A percentile compares a stretch with the other conserved stretches of the same genome.
phyloP scores from a whole-genome alignment of 92 coral and sea anemone species.

The Meandrina meandrites region DNA sequence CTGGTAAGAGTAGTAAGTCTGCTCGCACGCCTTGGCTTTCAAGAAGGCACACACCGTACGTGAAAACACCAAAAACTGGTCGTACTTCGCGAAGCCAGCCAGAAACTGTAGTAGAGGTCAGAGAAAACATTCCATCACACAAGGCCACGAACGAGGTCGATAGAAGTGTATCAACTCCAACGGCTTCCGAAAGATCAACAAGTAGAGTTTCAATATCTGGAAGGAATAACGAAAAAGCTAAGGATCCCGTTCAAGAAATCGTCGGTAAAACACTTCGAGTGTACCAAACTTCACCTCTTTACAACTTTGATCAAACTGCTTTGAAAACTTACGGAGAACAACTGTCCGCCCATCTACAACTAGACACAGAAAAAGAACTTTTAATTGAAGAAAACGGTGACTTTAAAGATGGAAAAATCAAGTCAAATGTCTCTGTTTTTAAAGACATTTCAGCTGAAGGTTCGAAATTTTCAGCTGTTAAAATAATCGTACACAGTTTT shows the following conservation, averaged over 20 bases:
- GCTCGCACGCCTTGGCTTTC: slow-evolving; percentile 73
- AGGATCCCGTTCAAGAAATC: slow-evolving; percentile 31
- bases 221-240: slow-evolving; percentile 2
- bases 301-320: slow-evolving; percentile 62
- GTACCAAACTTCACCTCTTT: slow-evolving; percentile 81
- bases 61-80: slow-evolving; percentile 75
- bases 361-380: slow-evolving; percentile 47
- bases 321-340: slow-evolving; percentile 61
- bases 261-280: slow-evolving; percentile 89
- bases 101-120: neutral
- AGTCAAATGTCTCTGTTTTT: slow-evolving; percentile 49
- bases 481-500: slow-evolving; percentile 52
- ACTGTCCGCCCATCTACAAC: slow-evolving; percentile 56
- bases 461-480: slow-evolving; percentile 63
- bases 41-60: slow-evolving; percentile 84
- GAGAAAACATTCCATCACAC: neutral
- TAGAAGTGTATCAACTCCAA: neutral
- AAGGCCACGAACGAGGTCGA: neutral
- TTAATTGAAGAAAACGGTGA: slow-evolving; percentile 50
- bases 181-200: slow-evolving; percentile 8
- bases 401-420: slow-evolving; percentile 33
- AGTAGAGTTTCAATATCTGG: slow-evolving; percentile 23
- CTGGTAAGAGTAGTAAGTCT: slow-evolving; percentile 17
- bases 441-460: slow-evolving; percentile 64
- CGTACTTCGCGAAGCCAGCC: slow-evolving; percentile 49